A percentile compares a stretch with the other conserved stretches of the same genome.
Conservation (phyloP, 2,888 invertebrate genomes). For the Lasioglossum figueresi region DNA sequence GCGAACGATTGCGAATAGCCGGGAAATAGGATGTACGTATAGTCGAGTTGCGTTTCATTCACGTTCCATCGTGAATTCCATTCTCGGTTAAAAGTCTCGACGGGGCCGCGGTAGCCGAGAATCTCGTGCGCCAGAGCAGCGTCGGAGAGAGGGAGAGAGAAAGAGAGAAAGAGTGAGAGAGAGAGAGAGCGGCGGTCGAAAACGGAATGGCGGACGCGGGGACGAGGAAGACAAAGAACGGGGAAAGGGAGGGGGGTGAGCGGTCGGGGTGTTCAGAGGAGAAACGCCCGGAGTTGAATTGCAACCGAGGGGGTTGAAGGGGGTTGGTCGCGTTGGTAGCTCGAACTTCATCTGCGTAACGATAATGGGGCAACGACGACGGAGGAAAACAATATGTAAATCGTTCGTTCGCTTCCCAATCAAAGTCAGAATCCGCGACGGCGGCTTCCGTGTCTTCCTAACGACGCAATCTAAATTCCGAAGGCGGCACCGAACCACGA, state of each 20-base stretch:
- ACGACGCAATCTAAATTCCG: slow-evolving; percentile 80
- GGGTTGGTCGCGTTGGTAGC: slow-evolving; percentile 40
- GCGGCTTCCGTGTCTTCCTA: slow-evolving; percentile 66
- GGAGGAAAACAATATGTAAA: slow-evolving; percentile 77
- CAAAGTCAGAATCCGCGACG: slow-evolving; percentile 70
- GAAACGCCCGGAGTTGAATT: slow-evolving; percentile 36
- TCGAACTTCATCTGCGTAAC: slow-evolving; percentile 69
- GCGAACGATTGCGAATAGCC: slow-evolving; percentile 57
- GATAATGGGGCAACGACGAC: slow-evolving; percentile 70
- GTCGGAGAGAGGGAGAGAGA: neutral
- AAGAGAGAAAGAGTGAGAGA: neutral
- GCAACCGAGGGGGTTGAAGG: slow-evolving; percentile 24
- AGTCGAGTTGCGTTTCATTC: slow-evolving; percentile 61
- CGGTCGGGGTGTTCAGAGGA: neutral
- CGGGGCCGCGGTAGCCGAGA: slow-evolving; percentile 37
- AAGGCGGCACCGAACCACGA: slow-evolving; percentile 53
- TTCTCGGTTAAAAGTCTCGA: slow-evolving; percentile 59
- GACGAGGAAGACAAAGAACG: slow-evolving; percentile 5
- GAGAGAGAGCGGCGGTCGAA: slow-evolving; percentile 1
- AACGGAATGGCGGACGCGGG: neutral
- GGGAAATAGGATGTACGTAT: slow-evolving; percentile 56
- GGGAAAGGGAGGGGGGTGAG: too few relatives aligned
- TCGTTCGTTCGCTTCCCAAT: slow-evolving; percentile 72
- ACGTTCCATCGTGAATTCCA: slow-evolving; percentile 65
- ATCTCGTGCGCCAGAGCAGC: slow-evolving; percentile 28